Evolutionary conservation across 2,113 vertebrate species (phyloP), one percentile per base, ranked within the genome.

Genomic region (Strix uralensis): DNA sequence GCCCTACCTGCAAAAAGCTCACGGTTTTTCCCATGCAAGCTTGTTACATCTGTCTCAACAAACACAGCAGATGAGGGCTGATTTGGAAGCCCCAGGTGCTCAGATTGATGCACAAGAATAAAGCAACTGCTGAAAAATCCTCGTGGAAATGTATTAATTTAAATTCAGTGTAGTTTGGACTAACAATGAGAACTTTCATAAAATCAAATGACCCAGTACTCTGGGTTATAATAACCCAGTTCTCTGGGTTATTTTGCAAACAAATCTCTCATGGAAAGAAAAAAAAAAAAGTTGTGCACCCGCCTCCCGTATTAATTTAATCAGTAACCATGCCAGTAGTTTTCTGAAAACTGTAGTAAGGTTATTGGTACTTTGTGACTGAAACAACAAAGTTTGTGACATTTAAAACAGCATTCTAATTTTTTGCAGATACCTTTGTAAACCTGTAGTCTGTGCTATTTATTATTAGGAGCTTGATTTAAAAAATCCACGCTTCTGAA

Each of bases 221-320:
- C 25, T 80, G 29, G 16, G 4, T 70, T 79, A 26, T 55, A 49
- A 27, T 9, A 26, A 27, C 8, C 2, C 11, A 40, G 10, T 7
- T 15, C 4, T 58, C 38, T 34, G 12, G 22, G 11, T 61, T 51
- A 62, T 65, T 69, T 85, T 55, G 10, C 13, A 70, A 79, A 65
- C 1, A 1, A 2, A 8, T 6, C 12, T 42, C 5, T 29, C 12
- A 6, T 4, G 11, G 7, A 38, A 15, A 29, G 7, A 4, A 5
- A 10, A 19, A 57, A 13, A 29, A 25, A 36, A 30, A 5, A 51
- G 2, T 42, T 65, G 9, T 30, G 3, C 19, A 23, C 5, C 3
- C 6, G 12, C 8, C 12, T 15, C 2, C 13, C 3, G 9, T 38
- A 44, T 34, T 63, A 69, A 27, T 84, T 75, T 74, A 21, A 57